Conservation (phyloP, 2,113 vertebrate species). For the Hucho hucho region DNA sequence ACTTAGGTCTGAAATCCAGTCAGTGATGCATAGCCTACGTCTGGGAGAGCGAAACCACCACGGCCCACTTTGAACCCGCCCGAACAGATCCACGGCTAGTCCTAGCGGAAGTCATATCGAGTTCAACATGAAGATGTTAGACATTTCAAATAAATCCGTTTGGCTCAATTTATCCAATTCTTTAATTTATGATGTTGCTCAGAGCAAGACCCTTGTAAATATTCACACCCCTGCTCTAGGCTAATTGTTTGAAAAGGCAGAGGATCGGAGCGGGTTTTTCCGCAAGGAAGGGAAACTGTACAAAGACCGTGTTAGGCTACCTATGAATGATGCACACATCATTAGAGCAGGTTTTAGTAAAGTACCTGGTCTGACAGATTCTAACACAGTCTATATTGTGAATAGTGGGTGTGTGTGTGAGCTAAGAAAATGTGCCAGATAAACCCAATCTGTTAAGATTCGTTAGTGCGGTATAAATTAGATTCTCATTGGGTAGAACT, state of each 20-base stretch:
- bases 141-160: slow-evolving; percentile 22
- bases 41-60: background rate
- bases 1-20: background rate
- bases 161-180: slow-evolving; percentile 5
- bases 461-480: too few species aligned
- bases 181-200: slow-evolving; percentile 11
- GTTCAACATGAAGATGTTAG: slow-evolving; percentile 19
- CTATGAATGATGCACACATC: slow-evolving; percentile 3
- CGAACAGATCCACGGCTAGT: background rate
- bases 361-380: background rate
- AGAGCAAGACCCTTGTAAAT: slow-evolving; percentile 2
- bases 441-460: too few species aligned
- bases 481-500: too few species aligned
- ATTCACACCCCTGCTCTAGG: slow-evolving; percentile 11
- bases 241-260: slow-evolving; percentile 17
- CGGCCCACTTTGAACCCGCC: background rate
- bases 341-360: background rate
- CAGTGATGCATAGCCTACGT: slow-evolving; percentile 5
- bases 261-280: slow-evolving; percentile 6
- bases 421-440: too few species aligned
- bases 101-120: background rate
- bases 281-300: background rate
- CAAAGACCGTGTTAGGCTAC: background rate
- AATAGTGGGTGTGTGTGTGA: too few species aligned
- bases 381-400: too few species aligned